Percentiles rank a stretch among this genome's conserved stretches.
Conservation (phyloP, 92 coral and sea anemone genomes). For the Chrysogorgia sp. region DNA sequence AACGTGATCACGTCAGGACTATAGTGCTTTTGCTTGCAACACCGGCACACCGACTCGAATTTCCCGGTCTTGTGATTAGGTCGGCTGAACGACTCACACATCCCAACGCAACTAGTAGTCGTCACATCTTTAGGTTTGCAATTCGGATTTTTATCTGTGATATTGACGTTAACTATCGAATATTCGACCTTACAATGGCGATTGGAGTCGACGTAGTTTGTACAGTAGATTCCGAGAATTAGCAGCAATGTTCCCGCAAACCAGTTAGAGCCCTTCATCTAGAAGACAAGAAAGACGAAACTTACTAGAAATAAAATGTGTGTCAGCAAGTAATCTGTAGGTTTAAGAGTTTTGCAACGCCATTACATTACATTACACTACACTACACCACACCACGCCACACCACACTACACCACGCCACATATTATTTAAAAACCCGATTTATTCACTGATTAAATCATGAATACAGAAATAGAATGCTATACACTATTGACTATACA, state of each 20-base stretch:
- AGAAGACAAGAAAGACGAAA: neutral
- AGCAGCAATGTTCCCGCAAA: neutral
- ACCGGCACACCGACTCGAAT: neutral
- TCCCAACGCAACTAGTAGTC: neutral
- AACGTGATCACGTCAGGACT: neutral
- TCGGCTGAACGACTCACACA: neutral
- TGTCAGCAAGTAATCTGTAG: too few species aligned
- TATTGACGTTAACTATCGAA: neutral
- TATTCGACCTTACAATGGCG: neutral
- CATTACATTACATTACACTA: too few species aligned
- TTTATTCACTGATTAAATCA: too few species aligned
- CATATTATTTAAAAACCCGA: too few species aligned
- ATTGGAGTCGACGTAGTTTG: neutral
- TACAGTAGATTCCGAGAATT: neutral
- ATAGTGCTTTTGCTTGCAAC: neutral
- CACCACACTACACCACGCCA: too few species aligned
- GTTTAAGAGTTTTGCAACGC: too few species aligned
- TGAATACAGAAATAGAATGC: too few species aligned
- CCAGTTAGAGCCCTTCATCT: neutral
- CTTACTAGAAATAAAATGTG: too few species aligned
- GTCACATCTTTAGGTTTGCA: slow-evolving; percentile 3
- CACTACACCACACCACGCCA: too few species aligned
- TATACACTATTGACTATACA: too few species aligned
- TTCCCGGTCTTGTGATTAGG: neutral
- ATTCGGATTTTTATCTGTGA: neutral